Conservation (phyloP, 2,113 vertebrate species). For the Tretioscincus oriximinensis region DNA sequence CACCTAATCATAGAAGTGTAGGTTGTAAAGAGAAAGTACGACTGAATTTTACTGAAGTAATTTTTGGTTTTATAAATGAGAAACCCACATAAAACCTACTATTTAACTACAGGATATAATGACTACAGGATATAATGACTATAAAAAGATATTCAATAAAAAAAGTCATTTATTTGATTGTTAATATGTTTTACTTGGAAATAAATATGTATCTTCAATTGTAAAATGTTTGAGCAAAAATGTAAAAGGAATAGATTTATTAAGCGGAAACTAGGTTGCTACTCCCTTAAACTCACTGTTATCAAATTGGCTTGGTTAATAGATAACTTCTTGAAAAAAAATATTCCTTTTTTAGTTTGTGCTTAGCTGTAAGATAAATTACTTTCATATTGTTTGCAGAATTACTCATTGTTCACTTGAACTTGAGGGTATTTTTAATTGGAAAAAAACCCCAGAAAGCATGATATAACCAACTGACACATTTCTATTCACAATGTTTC, state of each 20-base stretch:
- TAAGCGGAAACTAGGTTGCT: constrained; percentile 11
- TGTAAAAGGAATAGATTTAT: not conserved
- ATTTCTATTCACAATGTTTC: not conserved
- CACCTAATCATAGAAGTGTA: not conserved
- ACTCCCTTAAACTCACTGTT: constrained; percentile 29
- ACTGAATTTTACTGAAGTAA: not conserved
- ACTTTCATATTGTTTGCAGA: constrained; percentile 17
- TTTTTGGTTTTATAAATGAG: constrained; percentile 3
- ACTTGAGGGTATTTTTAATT: not conserved
- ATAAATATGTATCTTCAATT: not conserved
- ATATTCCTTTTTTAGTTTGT: not conserved
- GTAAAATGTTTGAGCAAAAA: not conserved
- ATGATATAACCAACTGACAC: not conserved
- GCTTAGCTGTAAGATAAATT: constrained; percentile 9
- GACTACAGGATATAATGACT: constrained; percentile 27
- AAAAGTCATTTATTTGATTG: not conserved
- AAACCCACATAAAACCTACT: not conserved
- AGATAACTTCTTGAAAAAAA: constrained; percentile 36
- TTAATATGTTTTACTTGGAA: not conserved
- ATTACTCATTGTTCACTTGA: constrained; percentile 6
- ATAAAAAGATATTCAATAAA: not conserved
- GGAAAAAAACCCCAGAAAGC: constrained; percentile 20
- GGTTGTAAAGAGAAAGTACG: not conserved
- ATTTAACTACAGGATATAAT: constrained; percentile 1
- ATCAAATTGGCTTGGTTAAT: constrained; percentile 18